These are phyloP conservation scores for Eulemur mongoz DNA, from an alignment of 2,797 vertebrate species.

Conservation along the genomic window DNA sequence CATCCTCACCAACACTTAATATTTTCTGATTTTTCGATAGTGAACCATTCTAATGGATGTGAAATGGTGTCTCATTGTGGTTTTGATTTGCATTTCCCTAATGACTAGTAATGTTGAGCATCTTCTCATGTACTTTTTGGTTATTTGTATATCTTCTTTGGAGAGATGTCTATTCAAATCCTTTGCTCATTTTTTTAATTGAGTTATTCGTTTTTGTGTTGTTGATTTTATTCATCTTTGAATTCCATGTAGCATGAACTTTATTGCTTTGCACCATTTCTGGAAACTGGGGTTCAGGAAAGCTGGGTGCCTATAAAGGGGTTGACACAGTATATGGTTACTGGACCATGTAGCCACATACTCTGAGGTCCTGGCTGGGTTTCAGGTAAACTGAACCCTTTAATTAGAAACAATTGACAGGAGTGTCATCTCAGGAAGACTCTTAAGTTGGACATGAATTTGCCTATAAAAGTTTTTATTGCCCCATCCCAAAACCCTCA, in stretches of 20 bases:
- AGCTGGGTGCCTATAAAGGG: slow-evolving; percentile 33
- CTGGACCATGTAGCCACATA: slow-evolving; percentile 50
- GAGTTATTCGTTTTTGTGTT: neutral
- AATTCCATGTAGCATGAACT: neutral
- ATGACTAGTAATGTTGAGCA: neutral
- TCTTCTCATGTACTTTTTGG: neutral
- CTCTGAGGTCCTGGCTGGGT: slow-evolving; percentile 57
- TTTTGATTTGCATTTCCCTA: neutral
- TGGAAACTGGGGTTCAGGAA: slow-evolving; percentile 6
- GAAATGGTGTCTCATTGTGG: neutral
- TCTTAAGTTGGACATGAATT: neutral
- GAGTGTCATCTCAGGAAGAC: neutral
- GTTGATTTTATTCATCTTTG: neutral
- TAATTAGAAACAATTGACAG: slow-evolving; percentile 74
- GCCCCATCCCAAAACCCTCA: neutral
- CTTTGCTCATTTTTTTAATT: neutral
- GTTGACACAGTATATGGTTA: neutral
- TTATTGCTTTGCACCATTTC: neutral
- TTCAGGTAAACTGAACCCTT: slow-evolving; percentile 63
- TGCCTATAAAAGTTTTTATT: neutral
- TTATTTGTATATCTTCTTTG: neutral
- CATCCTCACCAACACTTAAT: neutral
- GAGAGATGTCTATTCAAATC: neutral
- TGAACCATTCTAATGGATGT: neutral
- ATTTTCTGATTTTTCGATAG: slow-evolving; percentile 9